Evolutionary conservation across 2,888 invertebrate genomes (phyloP), one percentile per base, ranked within the genome.

Genomic region (Perizoma affinitatum): DNA sequence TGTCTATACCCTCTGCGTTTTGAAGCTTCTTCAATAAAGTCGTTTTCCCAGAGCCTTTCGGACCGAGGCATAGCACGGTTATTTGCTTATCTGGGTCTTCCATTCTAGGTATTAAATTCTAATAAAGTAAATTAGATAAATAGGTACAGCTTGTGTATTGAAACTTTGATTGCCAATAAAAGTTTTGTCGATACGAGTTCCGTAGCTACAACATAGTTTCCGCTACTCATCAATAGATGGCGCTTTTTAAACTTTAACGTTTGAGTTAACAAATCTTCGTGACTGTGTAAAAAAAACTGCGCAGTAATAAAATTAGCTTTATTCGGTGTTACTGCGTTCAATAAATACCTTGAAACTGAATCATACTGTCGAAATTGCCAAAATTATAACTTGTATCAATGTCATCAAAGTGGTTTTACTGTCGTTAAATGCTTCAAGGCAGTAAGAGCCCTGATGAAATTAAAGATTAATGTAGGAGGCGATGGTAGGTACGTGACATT

Each of bases 21-120:
- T 96, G 96, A 0, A 97, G 86, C 64, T 95, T 95, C 82, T 95
- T 96, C 62, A 97, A 79, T 22, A 97, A 84, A 35, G 96, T 94
- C 0, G 96, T 96, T 93, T 97, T 97, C 0, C 97, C 97, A 0
- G 96, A 95, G 41, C 96, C 95, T 63, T 94, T 93, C 0, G 97
- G 96, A 0, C 97, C 97, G 38, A 97, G 86, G 72, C 97, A 97
- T 6, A 97, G 74, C 6, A 92, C 82, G 55, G 76, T 76, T 41
- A 92, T 92, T 74, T 81, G 87, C 22, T 84, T 85, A n/a, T 90
- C 91, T 22, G 73, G 74, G 11, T 91, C 90, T 33, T 91, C 90
- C 90, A 91, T 90, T 46, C 6, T 38, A 38, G 38, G 38, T 6
- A 5, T 1, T 4, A 0, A 38, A 4, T 38, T 6, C 5, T 7